Conservation (phyloP, 1,140 invertebrate species). For the Odontomachus brunneus region DNA sequence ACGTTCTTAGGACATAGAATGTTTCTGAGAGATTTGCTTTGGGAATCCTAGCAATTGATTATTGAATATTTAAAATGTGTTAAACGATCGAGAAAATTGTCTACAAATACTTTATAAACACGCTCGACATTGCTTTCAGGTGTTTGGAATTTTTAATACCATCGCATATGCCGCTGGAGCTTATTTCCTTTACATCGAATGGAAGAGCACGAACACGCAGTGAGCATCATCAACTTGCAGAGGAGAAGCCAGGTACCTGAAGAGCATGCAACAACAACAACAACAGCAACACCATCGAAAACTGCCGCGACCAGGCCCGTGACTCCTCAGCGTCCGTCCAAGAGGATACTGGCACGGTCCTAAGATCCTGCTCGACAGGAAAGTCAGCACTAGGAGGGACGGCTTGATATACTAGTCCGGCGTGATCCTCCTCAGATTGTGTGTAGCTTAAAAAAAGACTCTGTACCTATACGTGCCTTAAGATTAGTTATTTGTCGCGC, state of each 20-base stretch:
- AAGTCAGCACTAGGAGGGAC: slow-evolving; percentile 21
- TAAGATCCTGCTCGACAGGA: slow-evolving; percentile 24
- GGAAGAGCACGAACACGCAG: slow-evolving; percentile 86
- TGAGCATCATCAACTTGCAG: slow-evolving; percentile 60
- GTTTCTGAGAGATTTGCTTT: too few species aligned
- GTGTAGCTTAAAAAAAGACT: slow-evolving; percentile 65
- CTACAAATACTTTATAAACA: not conserved
- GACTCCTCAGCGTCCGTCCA: slow-evolving; percentile 19
- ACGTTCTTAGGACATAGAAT: too few species aligned
- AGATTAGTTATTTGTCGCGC: slow-evolving; percentile 42
- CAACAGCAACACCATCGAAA: slow-evolving; percentile 47
- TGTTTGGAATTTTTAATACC: slow-evolving; percentile 94
- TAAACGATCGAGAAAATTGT: not conserved
- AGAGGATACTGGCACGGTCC: not conserved
- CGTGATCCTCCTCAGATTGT: slow-evolving; percentile 48
- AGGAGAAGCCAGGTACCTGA: slow-evolving; percentile 68
- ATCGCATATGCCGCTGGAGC: slow-evolving; percentile 91
- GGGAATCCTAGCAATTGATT: too few species aligned
- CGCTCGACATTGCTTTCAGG: slow-evolving; percentile 83
- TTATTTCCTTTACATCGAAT: slow-evolving; percentile 91
- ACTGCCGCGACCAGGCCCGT: slow-evolving; percentile 48
- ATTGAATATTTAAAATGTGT: not conserved
- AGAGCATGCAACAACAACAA: slow-evolving; percentile 60
- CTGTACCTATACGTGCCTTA: slow-evolving; percentile 69
- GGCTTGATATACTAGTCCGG: slow-evolving; percentile 71